Percentiles rank a stretch among this genome's conserved stretches.
Conservation (phyloP, 2,888 invertebrate genomes). For the Spodoptera littoralis region DNA sequence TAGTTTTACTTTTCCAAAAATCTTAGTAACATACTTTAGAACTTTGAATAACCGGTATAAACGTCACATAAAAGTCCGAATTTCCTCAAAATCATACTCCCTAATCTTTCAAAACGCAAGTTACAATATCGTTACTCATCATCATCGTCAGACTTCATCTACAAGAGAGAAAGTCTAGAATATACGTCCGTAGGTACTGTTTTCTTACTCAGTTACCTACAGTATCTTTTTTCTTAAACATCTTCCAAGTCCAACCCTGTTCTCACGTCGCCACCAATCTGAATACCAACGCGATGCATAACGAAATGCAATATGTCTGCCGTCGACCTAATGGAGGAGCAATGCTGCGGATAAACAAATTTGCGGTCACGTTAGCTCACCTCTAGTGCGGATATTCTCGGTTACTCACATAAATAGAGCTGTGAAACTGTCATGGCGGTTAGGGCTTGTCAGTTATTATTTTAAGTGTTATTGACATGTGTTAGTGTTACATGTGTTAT, state of each 20-base stretch:
- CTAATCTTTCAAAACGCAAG: too few species aligned
- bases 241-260: slow-evolving; percentile 20
- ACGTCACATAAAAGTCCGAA: too few species aligned
- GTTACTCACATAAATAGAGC: neutral
- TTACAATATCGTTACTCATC: too few species aligned
- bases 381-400: slow-evolving; percentile 1
- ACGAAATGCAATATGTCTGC: slow-evolving; percentile 68
- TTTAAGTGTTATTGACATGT: neutral
- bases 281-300: slow-evolving; percentile 13
- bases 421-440: neutral
- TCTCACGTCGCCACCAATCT: slow-evolving; percentile 23
- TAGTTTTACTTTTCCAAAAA: too few species aligned
- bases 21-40: too few species aligned
- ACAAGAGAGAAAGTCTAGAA: too few species aligned
- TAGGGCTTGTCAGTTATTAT: slow-evolving; percentile 1
- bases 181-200: too few species aligned
- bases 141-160: too few species aligned
- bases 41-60: too few species aligned
- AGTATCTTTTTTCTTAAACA: too few species aligned
- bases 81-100: too few species aligned
- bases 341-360: slow-evolving; percentile 31
- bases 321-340: slow-evolving; percentile 57
- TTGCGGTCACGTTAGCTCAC: slow-evolving; percentile 1
- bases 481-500: neutral
- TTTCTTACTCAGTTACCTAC: too few species aligned